A percentile compares a stretch with the other conserved stretches of the same genome.
These are phyloP conservation scores for Caranx ignobilis DNA, from an alignment of 2,113 vertebrate species.

Conservation along the genomic window DNA sequence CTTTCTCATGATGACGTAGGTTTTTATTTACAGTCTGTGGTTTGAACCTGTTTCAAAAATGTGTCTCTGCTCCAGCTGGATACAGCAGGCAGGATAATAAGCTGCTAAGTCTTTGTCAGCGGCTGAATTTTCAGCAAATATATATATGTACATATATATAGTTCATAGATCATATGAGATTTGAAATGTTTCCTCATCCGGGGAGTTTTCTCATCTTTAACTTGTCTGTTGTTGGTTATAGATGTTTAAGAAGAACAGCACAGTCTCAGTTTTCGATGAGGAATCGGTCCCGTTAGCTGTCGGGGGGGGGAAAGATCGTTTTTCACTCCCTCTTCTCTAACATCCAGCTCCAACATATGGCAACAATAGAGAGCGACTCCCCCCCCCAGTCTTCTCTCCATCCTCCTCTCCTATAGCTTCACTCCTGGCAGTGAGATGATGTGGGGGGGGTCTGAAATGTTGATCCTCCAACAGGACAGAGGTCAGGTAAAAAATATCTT, in stretches of 20 bases:
- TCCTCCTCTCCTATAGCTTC: constrained; percentile 9
- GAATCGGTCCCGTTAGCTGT: constrained; percentile 3
- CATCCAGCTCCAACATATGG: constrained; percentile 53
- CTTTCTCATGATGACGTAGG: too few species aligned
- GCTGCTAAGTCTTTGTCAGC: too few species aligned
- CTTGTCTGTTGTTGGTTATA: constrained; percentile 6
- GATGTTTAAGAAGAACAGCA: constrained; percentile 1
- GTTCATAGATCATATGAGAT: not conserved
- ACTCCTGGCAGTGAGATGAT: constrained; percentile 33
- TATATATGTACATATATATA: too few species aligned
- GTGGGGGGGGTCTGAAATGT: constrained; percentile 16
- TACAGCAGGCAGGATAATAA: too few species aligned
- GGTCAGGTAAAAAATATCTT: constrained; percentile 5
- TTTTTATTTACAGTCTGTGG: too few species aligned
- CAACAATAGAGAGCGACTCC: constrained; percentile 57
- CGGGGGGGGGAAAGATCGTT: constrained; percentile 27
- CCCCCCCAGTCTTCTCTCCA: constrained; percentile 1
- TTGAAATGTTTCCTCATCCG: not conserved
- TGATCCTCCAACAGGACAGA: constrained; percentile 6
- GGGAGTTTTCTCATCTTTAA: not conserved
- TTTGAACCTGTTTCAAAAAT: too few species aligned
- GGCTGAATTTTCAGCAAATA: too few species aligned
- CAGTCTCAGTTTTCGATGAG: not conserved
- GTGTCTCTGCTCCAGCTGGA: too few species aligned
- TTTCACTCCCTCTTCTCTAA: constrained; percentile 39